Conservation (phyloP, 2,113 vertebrate genomes). For the Sphaerodactylus townsendi region DNA sequence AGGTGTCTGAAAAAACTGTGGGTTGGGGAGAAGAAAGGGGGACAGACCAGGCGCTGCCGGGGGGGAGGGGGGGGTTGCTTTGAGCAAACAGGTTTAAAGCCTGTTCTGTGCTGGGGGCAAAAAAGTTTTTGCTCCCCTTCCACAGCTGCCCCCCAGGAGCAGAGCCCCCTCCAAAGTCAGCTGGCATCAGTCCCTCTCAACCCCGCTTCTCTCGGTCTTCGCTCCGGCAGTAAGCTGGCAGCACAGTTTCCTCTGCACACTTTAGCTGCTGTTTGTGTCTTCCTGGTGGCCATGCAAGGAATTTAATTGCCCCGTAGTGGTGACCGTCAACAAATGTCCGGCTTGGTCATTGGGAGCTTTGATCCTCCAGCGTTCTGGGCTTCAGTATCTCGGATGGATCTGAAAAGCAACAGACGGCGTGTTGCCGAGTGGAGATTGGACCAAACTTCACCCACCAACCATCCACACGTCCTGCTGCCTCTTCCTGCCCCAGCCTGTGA, state of each 20-base stretch:
- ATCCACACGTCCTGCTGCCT: not conserved
- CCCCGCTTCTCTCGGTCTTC: not conserved
- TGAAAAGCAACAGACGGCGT: not conserved
- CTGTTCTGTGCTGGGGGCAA: no score
- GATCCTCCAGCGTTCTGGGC: not conserved
- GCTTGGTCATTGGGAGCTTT: not conserved
- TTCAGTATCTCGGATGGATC: conserved; percentile 23
- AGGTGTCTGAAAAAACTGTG: not conserved
- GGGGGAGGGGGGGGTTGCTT: not conserved
- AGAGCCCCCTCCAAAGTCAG: not conserved
- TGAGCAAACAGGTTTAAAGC: not conserved
- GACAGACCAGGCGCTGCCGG: not conserved
- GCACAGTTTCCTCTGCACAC: not conserved
- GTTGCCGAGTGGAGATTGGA: not conserved
- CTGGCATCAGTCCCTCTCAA: not conserved
- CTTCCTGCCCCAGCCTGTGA: not conserved
- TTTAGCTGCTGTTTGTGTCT: not conserved
- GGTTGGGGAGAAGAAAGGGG: not conserved
- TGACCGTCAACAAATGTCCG: not conserved
- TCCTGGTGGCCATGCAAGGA: no score
- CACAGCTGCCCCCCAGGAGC: not conserved
- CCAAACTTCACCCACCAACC: no score
- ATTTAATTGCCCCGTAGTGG: no score
- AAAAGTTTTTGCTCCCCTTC: not conserved
- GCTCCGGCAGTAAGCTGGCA: not conserved